Conservation (phyloP, 2,797 vertebrate genomes). For the Florisuga fusca region DNA sequence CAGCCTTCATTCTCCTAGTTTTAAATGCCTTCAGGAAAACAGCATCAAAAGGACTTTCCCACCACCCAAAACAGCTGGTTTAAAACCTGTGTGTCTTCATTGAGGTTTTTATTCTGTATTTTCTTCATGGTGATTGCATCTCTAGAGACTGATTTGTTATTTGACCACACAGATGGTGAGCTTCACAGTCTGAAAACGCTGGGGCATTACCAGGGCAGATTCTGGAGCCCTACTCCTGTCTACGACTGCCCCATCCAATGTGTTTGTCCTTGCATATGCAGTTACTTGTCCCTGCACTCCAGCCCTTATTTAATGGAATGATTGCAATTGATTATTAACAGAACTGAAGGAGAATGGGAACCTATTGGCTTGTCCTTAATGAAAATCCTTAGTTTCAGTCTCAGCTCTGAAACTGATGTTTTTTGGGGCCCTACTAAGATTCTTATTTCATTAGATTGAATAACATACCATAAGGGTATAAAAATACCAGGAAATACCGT, state of each 20-base stretch:
- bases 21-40: neutral
- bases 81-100: neutral
- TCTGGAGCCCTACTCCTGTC: neutral
- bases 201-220: neutral
- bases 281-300: neutral
- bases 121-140: neutral
- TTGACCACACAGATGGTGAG: neutral
- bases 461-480: neutral
- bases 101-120: neutral
- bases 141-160: neutral
- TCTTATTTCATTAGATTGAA: neutral
- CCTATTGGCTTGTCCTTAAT: neutral
- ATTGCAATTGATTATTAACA: neutral
- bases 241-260: neutral
- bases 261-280: neutral
- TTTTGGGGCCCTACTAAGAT: neutral
- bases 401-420: neutral
- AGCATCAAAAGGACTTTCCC: neutral
- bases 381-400: neutral
- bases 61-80: neutral
- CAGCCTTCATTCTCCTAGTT: neutral
- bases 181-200: neutral
- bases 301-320: neutral
- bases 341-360: neutral
- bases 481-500: neutral